A percentile compares a stretch with the other conserved stretches of the same genome.
phyloP scores from a whole-genome alignment of 2,888 invertebrate genomes.

The Palloptera scutellata region DNA sequence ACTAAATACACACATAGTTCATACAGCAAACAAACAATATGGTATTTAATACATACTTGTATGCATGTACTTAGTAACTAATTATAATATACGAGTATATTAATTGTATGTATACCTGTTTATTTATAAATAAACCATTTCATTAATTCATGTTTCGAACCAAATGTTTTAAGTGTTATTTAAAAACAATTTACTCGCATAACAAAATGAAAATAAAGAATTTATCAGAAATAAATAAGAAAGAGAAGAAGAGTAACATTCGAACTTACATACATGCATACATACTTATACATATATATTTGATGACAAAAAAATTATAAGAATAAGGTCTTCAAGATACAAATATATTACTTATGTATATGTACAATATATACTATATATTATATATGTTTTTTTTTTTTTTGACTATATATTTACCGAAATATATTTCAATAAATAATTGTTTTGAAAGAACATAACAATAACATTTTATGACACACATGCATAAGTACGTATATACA shows the following conservation, averaged over 20 bases:
- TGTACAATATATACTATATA: neutral
- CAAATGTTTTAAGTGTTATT: neutral
- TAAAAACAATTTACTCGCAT: neutral
- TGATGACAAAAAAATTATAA: neutral
- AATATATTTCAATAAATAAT: neutral
- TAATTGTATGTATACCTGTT: neutral
- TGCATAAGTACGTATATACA: neutral
- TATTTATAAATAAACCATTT: neutral
- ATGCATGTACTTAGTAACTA: neutral
- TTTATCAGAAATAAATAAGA: neutral
- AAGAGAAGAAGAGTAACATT: neutral
- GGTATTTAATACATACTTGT: neutral
- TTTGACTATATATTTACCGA: neutral
- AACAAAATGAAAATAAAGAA: neutral
- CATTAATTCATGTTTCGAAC: neutral
- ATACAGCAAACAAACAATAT: neutral
- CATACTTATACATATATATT: neutral
- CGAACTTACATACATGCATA: neutral
- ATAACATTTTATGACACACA: neutral
- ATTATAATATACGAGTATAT: neutral
- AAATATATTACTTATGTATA: neutral
- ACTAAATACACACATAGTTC: conserved; percentile 16
- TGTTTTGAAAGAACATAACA: neutral
- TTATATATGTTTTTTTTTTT: conserved; percentile 4
- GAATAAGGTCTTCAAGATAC: neutral